phyloP scores from a whole-genome alignment of 2,888 invertebrate genomes.

The Graphium colonna region DNA sequence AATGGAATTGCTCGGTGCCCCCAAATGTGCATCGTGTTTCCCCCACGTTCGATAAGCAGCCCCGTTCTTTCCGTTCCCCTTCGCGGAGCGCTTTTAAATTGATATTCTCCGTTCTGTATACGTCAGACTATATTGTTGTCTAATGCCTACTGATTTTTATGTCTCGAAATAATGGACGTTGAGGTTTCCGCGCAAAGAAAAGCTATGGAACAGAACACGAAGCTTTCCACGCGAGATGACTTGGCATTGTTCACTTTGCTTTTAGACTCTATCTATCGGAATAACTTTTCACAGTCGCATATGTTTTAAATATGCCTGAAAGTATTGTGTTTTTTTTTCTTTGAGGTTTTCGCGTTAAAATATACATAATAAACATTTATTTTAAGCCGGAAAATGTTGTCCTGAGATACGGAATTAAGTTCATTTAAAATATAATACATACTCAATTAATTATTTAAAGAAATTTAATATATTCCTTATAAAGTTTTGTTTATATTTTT shows the following conservation, averaged over 20 bases:
- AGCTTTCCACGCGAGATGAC: constrained; percentile 7
- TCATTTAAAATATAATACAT: too few relatives aligned
- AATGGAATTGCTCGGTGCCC: constrained; percentile 34
- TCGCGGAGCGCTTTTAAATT: constrained; percentile 35
- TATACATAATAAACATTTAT: not conserved
- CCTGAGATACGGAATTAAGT: too few relatives aligned
- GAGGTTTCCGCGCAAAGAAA: constrained; percentile 19
- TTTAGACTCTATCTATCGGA: constrained; percentile 8
- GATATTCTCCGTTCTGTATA: constrained; percentile 35
- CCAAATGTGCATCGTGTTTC: constrained; percentile 33
- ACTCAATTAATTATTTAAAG: too few relatives aligned
- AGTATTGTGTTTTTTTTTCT: not conserved
- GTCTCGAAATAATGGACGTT: constrained; percentile 20
- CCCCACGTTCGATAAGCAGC: constrained; percentile 37
- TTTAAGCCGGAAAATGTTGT: too few relatives aligned
- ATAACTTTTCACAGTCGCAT: constrained; percentile 11
- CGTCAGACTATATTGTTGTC: constrained; percentile 28
- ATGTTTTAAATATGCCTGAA: constrained; percentile 1
- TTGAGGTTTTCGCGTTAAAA: not conserved
- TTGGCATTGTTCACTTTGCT: constrained; percentile 11
- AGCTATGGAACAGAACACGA: constrained; percentile 24
- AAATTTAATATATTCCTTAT: too few relatives aligned
- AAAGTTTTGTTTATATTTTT: too few relatives aligned
- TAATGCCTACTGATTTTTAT: constrained; percentile 26
- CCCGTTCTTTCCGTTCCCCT: constrained; percentile 32